Conservation (phyloP, 2,888 invertebrate species). For the Leucoptera coffeella region DNA sequence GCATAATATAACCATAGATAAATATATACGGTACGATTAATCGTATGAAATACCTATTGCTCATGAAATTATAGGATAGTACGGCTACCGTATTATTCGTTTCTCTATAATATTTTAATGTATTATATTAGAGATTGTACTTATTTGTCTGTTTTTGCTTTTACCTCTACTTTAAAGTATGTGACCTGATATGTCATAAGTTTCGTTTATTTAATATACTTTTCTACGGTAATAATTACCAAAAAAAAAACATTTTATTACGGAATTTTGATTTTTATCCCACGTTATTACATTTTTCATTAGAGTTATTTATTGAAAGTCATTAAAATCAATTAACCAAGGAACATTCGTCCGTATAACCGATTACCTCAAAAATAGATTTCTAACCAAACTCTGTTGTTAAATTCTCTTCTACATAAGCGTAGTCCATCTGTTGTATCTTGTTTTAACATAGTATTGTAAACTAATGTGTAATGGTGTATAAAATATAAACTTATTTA, state of each 20-base stretch:
- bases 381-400: too few species aligned
- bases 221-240: not conserved
- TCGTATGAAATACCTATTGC: constrained; percentile 9
- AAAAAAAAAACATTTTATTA: not conserved
- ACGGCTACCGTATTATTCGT: constrained; percentile 9
- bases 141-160: constrained; percentile 11
- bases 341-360: constrained; percentile 44
- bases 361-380: constrained; percentile 54
- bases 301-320: too few species aligned
- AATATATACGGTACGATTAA: constrained; percentile 16
- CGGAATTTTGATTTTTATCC: not conserved
- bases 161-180: constrained; percentile 25
- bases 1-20: constrained; percentile 11
- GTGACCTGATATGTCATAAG: constrained; percentile 52
- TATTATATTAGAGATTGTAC: constrained; percentile 7
- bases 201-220: constrained; percentile 8
- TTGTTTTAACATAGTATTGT: too few species aligned
- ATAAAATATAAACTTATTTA: too few species aligned
- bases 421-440: not conserved
- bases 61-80: constrained; percentile 6
- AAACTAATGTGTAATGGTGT: too few species aligned
- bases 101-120: constrained; percentile 9
- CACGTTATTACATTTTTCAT: not conserved
- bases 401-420: not conserved
- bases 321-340: too few species aligned